phyloP scores from a whole-genome alignment of 2,113 vertebrate genomes.

The Rhinolophus sinicus region DNA sequence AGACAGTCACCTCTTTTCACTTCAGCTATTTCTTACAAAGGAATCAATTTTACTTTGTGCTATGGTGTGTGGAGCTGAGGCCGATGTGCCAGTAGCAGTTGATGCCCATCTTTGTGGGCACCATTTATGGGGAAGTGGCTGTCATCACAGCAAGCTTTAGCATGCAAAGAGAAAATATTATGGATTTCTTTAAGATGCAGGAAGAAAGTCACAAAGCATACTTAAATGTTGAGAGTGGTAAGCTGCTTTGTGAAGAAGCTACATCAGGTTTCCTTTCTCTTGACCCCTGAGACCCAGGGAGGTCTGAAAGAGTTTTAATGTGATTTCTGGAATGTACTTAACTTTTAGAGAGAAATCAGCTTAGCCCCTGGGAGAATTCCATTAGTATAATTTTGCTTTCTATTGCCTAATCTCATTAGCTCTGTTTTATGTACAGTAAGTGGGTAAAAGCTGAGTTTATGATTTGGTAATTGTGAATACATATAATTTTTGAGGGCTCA shows the following conservation, averaged over 20 bases:
- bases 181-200: not conserved
- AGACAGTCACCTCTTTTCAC: not conserved
- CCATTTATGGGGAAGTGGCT: not conserved
- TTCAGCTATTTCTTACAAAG: not conserved
- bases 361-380: constrained; percentile 45
- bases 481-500: constrained; percentile 48
- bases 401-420: constrained; percentile 65
- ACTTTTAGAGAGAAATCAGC: constrained; percentile 47
- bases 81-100: not conserved
- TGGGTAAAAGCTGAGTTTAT: constrained; percentile 63
- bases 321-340: constrained; percentile 63
- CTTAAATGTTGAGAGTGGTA: not conserved
- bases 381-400: constrained; percentile 67
- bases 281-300: not conserved
- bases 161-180: not conserved
- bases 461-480: constrained; percentile 39
- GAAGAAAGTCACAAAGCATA: not conserved
- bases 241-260: not conserved
- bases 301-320: constrained; percentile 53
- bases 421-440: constrained; percentile 69
- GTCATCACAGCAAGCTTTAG: not conserved
- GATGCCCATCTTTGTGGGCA: not conserved
- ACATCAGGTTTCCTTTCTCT: not conserved
- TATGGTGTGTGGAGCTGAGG: not conserved
- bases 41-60: not conserved